Percentiles rank a stretch among this genome's conserved stretches.
phyloP scores from a whole-genome alignment of 2,888 invertebrate genomes.

The Oasisia sp. region DNA sequence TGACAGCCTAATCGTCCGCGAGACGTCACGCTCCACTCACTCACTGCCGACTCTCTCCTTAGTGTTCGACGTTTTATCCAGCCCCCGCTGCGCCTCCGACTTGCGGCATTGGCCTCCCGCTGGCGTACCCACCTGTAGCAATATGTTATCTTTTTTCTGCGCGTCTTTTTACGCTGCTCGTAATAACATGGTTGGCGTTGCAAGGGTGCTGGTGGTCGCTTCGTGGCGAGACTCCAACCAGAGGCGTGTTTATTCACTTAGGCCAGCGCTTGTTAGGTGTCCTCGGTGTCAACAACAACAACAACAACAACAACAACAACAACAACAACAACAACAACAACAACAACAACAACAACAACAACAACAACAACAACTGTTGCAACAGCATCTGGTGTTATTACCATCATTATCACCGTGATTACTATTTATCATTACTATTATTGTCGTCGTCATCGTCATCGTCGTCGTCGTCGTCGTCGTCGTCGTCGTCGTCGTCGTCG shows the following conservation, averaged over 20 bases:
- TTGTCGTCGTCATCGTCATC: neutral
- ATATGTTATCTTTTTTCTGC: slow-evolving; percentile 1
- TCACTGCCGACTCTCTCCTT: neutral
- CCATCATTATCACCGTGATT: neutral
- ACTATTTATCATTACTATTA: neutral
- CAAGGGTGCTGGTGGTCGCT: neutral
- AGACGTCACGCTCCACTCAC: slow-evolving; percentile 1
- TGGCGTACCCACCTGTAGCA: neutral
- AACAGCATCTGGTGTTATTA: neutral
- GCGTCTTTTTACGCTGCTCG: neutral
- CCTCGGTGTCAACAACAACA: neutral
- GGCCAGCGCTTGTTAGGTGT: neutral
- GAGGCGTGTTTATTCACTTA: neutral
- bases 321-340: neutral
- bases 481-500: no score
- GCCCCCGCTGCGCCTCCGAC: neutral
- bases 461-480: no score
- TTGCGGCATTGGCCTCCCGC: neutral
- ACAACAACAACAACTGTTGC: neutral
- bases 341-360: neutral
- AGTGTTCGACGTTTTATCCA: neutral
- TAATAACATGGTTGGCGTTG: neutral
- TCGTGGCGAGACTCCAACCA: neutral
- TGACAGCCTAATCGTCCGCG: neutral
- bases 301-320: neutral